These are phyloP conservation scores for Julus scanicus DNA, from an alignment of 2,888 invertebrate species.

Conservation along the genomic window DNA sequence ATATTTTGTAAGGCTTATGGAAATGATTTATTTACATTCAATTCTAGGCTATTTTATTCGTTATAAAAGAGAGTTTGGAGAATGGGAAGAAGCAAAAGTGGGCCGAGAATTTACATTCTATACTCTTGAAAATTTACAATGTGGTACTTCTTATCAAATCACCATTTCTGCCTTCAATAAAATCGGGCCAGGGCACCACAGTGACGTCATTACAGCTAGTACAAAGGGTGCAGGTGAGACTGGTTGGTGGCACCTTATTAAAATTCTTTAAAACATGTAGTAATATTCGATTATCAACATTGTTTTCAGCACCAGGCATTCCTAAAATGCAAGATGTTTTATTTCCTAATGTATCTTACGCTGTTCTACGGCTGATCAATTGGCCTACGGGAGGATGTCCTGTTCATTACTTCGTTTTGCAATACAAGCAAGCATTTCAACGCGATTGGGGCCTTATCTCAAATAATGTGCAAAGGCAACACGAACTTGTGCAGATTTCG, in stretches of 20 bases:
- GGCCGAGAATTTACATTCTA: not conserved
- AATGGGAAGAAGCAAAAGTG: slow-evolving; percentile 56
- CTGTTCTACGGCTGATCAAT: slow-evolving; percentile 48
- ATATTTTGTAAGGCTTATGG: not conserved
- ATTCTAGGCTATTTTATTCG: slow-evolving; percentile 53
- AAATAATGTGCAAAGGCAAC: slow-evolving; percentile 54
- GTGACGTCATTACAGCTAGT: slow-evolving; percentile 40
- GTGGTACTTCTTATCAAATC: slow-evolving; percentile 55
- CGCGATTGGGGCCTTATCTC: slow-evolving; percentile 55
- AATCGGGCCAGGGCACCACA: slow-evolving; percentile 52
- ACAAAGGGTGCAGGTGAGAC: slow-evolving; percentile 54
- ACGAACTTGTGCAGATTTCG: slow-evolving; percentile 49
- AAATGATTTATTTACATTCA: not conserved
- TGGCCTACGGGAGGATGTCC: slow-evolving; percentile 57
- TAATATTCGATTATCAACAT: no score
- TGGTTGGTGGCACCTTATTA: not conserved
- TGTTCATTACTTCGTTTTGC: slow-evolving; percentile 56
- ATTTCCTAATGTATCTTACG: slow-evolving; percentile 47
- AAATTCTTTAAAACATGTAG: not conserved
- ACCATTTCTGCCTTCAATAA: slow-evolving; percentile 54
- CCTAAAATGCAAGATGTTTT: slow-evolving; percentile 54
- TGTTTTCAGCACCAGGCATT: slow-evolving; percentile 53
- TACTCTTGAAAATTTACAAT: slow-evolving; percentile 54
- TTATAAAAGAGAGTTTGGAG: slow-evolving; percentile 55
- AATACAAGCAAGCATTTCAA: slow-evolving; percentile 53